Evolutionary conservation across 2,888 invertebrate species (phyloP).

Genomic region (Lymantria monacha): DNA sequence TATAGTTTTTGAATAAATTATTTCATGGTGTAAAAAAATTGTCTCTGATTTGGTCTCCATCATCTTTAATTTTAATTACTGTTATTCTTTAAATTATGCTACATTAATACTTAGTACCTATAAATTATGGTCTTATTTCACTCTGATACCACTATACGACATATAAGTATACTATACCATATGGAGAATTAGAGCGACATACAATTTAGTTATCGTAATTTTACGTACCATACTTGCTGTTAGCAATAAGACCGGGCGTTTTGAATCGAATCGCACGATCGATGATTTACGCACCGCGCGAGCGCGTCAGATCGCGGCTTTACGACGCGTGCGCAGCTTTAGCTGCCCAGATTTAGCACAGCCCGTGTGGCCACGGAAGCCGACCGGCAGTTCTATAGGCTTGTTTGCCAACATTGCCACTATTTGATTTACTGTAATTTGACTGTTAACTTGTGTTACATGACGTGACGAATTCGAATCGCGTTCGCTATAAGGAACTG

Average conservation of each 20-base stretch:
- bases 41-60: too few species aligned
- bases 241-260: not conserved
- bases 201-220: too few species aligned
- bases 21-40: too few species aligned
- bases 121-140: too few species aligned
- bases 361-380: constrained; percentile 60
- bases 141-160: too few species aligned
- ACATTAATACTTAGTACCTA: too few species aligned
- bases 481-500: constrained; percentile 33
- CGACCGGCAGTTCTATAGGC: constrained; percentile 43
- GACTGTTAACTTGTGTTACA: constrained; percentile 37
- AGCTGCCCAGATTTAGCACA: constrained; percentile 55
- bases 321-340: constrained; percentile 47
- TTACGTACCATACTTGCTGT: not conserved
- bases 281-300: not conserved
- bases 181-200: too few species aligned
- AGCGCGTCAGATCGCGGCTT: constrained; percentile 56
- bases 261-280: not conserved
- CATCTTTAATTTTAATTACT: too few species aligned
- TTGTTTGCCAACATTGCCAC: constrained; percentile 47
- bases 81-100: too few species aligned
- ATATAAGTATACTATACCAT: too few species aligned
- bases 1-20: too few species aligned
- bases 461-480: constrained; percentile 34
- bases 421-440: constrained; percentile 59